phyloP scores from a whole-genome alignment of 2,113 vertebrate species.

The Tachycineta bicolor region DNA sequence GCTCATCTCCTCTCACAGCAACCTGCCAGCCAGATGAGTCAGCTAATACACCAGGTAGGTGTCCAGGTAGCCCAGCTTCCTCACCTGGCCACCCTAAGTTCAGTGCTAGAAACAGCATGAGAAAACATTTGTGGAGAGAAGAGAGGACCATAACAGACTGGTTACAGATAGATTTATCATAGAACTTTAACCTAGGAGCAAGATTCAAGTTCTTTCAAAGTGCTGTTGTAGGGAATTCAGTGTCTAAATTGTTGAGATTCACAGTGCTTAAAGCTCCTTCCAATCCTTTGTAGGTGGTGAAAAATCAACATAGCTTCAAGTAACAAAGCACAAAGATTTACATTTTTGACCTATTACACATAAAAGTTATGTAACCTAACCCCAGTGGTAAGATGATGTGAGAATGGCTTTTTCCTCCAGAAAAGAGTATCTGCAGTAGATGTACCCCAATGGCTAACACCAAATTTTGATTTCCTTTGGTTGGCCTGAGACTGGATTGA shows the following conservation, averaged over 20 bases:
- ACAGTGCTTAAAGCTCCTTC: neutral
- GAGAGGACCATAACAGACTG: neutral
- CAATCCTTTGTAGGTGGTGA: neutral
- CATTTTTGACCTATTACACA: neutral
- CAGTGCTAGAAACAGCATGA: neutral
- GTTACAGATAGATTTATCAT: neutral
- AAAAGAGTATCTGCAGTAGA: neutral
- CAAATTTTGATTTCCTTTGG: neutral
- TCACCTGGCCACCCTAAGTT: neutral
- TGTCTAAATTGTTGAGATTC: neutral
- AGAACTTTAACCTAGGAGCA: neutral
- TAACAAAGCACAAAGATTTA: neutral
- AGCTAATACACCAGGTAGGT: neutral
- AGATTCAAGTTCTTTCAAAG: neutral
- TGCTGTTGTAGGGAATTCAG: neutral
- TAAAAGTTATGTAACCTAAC: neutral
- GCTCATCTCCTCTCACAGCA: neutral
- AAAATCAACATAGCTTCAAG: neutral
- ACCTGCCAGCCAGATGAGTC: neutral
- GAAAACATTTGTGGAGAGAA: neutral
- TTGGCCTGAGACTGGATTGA: neutral
- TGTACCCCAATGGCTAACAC: rapidly evolving
- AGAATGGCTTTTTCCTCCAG: neutral
- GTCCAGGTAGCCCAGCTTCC: neutral
- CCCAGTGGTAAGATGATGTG: neutral